Percentiles rank a stretch among this genome's conserved stretches.
Conservation (phyloP, 1,140 invertebrate genomes). For the Penaeus japonicus region DNA sequence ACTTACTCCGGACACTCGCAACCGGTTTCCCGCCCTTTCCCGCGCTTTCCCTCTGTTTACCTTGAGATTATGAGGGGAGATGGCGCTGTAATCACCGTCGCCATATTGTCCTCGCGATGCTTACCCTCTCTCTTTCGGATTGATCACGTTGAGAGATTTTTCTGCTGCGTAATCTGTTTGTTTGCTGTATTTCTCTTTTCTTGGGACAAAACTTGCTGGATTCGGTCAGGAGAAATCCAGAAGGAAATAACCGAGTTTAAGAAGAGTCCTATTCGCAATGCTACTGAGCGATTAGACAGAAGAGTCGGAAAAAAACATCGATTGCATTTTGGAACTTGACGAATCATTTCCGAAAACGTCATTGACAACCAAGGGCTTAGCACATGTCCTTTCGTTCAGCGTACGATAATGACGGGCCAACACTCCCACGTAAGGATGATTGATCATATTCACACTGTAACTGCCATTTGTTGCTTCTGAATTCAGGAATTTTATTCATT, state of each 20-base stretch:
- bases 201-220: no score
- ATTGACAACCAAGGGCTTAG: conserved; percentile 38
- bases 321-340: conserved; percentile 7
- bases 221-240: no score
- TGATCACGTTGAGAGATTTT: conserved; percentile 38
- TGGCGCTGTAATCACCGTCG: conserved; percentile 52
- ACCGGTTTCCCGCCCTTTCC: conserved; percentile 21
- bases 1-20: conserved; percentile 6
- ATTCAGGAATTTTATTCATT: neutral
- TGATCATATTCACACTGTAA: conserved; percentile 46
- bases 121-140: conserved; percentile 43
- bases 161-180: conserved; percentile 25
- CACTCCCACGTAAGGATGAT: conserved; percentile 48
- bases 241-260: no score
- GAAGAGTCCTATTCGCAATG: no score
- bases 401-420: conserved; percentile 45
- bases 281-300: no score
- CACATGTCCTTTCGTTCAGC: conserved; percentile 52
- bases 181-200: neutral
- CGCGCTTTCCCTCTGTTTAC: conserved; percentile 52
- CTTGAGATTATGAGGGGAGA: conserved; percentile 57
- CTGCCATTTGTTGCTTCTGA: conserved; percentile 41
- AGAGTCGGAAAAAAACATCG: no score
- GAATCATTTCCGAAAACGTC: neutral
- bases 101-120: conserved; percentile 52